Evolutionary conservation across 2,888 invertebrate genomes (phyloP), one percentile per base, ranked within the genome.

Genomic region (Molorchus minor): DNA sequence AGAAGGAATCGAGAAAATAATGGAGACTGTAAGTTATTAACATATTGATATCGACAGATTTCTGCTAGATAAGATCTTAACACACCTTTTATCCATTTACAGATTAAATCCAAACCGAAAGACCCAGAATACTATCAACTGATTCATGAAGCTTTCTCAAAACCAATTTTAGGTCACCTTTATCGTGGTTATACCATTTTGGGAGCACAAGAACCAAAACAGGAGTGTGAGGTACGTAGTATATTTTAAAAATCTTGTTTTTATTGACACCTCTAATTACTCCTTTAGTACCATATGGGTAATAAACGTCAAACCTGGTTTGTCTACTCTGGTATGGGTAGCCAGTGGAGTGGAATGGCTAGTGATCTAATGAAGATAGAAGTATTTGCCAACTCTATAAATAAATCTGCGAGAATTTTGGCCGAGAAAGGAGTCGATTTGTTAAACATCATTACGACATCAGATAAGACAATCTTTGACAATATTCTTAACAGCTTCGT

Each of bases 241-340:
- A 13, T 10, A 21, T 21, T 2, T 7, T 10, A n/a, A 12, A 7
- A 33, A n/a, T 10, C 7, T 33, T 7, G 12, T 33, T n/a, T 7
- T 3, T 33, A n/a, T 33, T 33, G 12, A 25, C 8, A 5, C 25
- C 25, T 25, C 4, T n/a, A 25, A 5, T 16, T 20, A 29, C 15
- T 49, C 8, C 33, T 72, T 19, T 59, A 80, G 80, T 78, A 77
- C 56, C 75, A 73, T 61, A 71, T 76, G 53, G 80, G 80, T 19
- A 79, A 77, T 56, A 80, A 80, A 58, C 71, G 80, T 15, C 87
- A 87, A 44, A 72, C 83, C 20, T 91, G 89, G 88, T 90, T 85
- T 74, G 83, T 90, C 15, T 90, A 88, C 80, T 86, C 89, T 58
- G 91, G 91, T 29, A 91, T 91, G 90, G 91, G 90, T 3, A 86